phyloP scores from a whole-genome alignment of 2,113 vertebrate species.

The Cinclus mexicanus region DNA sequence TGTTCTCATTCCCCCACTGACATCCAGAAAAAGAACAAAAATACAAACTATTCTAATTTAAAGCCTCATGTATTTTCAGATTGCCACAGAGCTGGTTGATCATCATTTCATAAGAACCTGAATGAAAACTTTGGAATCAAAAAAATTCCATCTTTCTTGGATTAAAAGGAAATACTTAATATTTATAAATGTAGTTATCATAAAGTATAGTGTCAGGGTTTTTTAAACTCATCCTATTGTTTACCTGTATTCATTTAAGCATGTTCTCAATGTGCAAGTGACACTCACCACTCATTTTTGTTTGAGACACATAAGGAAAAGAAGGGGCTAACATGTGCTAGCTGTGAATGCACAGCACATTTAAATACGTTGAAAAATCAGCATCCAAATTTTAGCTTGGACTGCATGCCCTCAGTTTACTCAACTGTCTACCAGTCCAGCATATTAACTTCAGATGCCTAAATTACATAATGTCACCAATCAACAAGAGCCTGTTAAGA shows the following conservation, averaged over 20 bases:
- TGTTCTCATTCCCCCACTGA: background rate
- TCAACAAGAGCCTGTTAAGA: background rate
- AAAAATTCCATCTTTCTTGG: background rate
- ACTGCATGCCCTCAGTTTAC: background rate
- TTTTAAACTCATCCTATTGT: background rate
- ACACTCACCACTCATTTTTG: background rate
- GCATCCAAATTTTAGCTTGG: background rate
- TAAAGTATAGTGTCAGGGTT: background rate
- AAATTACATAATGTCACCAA: background rate
- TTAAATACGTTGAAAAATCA: background rate
- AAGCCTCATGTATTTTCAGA: background rate
- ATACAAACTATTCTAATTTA: background rate
- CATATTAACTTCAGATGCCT: background rate
- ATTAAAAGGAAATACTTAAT: background rate
- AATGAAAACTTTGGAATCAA: background rate
- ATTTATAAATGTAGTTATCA: background rate
- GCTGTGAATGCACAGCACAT: background rate
- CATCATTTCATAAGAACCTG: background rate
- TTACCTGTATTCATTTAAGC: background rate
- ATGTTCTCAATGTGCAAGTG: background rate
- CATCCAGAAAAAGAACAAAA: background rate
- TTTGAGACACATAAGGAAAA: background rate
- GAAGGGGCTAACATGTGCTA: background rate
- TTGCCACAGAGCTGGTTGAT: background rate
- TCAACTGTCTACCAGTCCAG: background rate